Conservation (phyloP, 2,888 invertebrate species). For the Colostygia pectinataria region DNA sequence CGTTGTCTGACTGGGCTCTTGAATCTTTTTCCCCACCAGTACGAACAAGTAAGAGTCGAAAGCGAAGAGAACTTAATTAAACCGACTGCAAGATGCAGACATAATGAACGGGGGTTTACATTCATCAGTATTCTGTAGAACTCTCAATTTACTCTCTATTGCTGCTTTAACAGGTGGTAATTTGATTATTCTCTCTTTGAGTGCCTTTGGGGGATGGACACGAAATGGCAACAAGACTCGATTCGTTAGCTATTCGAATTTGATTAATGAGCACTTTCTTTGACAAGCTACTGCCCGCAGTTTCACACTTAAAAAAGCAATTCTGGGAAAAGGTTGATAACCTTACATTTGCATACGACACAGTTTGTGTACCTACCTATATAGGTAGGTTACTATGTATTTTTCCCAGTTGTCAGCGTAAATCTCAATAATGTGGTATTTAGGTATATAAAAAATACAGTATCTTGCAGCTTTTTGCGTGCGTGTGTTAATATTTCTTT, state of each 20-base stretch:
- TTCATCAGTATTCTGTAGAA: slow-evolving; percentile 34
- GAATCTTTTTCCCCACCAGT: slow-evolving; percentile 7
- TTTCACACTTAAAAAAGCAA: too few species aligned
- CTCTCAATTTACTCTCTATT: slow-evolving; percentile 12
- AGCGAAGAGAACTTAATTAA: slow-evolving; percentile 38
- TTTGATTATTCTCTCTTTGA: slow-evolving; percentile 15
- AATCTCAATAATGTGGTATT: slow-evolving; percentile 12
- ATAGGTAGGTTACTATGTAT: too few species aligned
- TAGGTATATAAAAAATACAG: slow-evolving; percentile 7
- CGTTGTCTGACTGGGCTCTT: too few species aligned
- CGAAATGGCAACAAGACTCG: slow-evolving; percentile 4
- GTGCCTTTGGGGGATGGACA: slow-evolving; percentile 6
- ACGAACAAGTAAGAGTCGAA: slow-evolving; percentile 24
- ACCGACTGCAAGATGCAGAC: slow-evolving; percentile 39
- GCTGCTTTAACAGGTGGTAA: slow-evolving; percentile 20
- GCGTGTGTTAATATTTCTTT: slow-evolving; percentile 12
- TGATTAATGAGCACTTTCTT: not conserved
- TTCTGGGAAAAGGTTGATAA: too few species aligned
- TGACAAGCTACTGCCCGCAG: too few species aligned
- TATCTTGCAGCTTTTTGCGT: slow-evolving; percentile 11
- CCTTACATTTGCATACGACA: too few species aligned
- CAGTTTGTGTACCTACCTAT: too few species aligned
- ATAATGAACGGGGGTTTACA: slow-evolving; percentile 36
- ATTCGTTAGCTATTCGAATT: not conserved
- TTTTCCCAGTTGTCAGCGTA: not conserved